Percentiles rank a stretch among this genome's conserved stretches.
Evolutionary conservation across 2,797 vertebrate species (phyloP).

Genomic region (Synaphobranchus kaupii): DNA sequence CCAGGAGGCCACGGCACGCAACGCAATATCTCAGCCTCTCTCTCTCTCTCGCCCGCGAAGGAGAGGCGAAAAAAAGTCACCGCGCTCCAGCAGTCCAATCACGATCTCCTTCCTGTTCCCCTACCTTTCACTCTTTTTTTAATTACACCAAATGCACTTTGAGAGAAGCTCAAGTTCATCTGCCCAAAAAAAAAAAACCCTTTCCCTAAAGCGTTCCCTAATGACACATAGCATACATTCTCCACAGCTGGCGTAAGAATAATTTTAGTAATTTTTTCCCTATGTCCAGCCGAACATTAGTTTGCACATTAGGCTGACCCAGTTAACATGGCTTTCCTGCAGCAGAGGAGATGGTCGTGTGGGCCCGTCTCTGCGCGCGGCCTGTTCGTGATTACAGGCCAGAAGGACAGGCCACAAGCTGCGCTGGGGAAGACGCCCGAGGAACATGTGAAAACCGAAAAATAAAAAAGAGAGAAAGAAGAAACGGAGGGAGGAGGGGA

Average conservation of each 20-base stretch:
- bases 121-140: conserved; percentile 28
- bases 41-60: conserved; percentile 35
- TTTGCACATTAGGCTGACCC: conserved; percentile 86
- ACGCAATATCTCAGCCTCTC: conserved; percentile 43
- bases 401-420: conserved; percentile 83
- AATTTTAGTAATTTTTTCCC: conserved; percentile 86
- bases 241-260: conserved; percentile 82
- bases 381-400: conserved; percentile 87
- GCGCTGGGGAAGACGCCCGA: conserved; percentile 63
- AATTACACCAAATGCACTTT: conserved; percentile 50
- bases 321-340: conserved; percentile 84
- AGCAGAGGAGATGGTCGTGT: conserved; percentile 65
- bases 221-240: conserved; percentile 81
- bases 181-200: conserved; percentile 28
- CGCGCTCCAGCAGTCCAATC: conserved; percentile 49
- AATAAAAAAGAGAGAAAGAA: conserved; percentile 43
- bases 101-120: conserved; percentile 54
- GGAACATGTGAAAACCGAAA: conserved; percentile 77
- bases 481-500: conserved; percentile 34
- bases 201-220: conserved; percentile 68
- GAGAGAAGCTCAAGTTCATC: conserved; percentile 50
- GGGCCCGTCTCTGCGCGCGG: conserved; percentile 75
- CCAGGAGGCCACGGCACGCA: conserved; percentile 58
- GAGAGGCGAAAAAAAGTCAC: conserved; percentile 43
- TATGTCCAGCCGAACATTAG: conserved; percentile 87